Evolutionary conservation across 2,888 invertebrate species (phyloP), one percentile per base, ranked within the genome.

Genomic region (Xestia c-nigrum): DNA sequence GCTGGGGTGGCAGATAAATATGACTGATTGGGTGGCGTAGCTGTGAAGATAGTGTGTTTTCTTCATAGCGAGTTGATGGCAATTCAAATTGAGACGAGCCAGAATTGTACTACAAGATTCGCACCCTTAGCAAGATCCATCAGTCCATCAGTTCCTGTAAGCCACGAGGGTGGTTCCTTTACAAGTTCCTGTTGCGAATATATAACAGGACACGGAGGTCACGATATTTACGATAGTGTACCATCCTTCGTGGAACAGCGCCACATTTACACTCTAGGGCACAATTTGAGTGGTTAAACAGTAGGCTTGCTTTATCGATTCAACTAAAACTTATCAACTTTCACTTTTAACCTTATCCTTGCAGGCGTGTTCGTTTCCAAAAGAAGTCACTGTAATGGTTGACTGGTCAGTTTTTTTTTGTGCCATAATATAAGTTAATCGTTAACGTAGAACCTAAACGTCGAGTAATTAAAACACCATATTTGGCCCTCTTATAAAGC

Each of bases 1-100:
- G 47, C 63, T 43, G 76, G 88, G 88, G 80, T 67, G 81, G 65
- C 65, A 19, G 77, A 50, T 78, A 69, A 71, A 72, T 75, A 80
- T 86, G 85, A 88, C 57, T 21, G 87, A 85, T 86, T 74, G 64
- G 55, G n/a, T 72, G 43, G 4, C 31, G 43, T 43, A 46, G 50
- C 66, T 72, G 38, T 38, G 46, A 31, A 70, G 55, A 55, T 57
- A 55, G 7, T 50, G 55, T 31, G 38, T 70, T 63, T 64, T n/a
- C 43, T 64, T 43, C 64, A 5, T 1, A 61, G 59, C 9, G 64
- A 5, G 7, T n/a, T 12, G 4, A 43, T 14, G 64, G 14, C 43
- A 64, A 64, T 64, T 64, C 7, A 64, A 40, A 63, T 43, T 63
- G 40, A 64, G 7, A 12, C 4, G n/a, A 64, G 14, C n/a, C 43